Percentiles rank a stretch among this genome's conserved stretches.
Evolutionary conservation across 2,888 invertebrate genomes (phyloP).

Genomic region (Eristalis pertinax): DNA sequence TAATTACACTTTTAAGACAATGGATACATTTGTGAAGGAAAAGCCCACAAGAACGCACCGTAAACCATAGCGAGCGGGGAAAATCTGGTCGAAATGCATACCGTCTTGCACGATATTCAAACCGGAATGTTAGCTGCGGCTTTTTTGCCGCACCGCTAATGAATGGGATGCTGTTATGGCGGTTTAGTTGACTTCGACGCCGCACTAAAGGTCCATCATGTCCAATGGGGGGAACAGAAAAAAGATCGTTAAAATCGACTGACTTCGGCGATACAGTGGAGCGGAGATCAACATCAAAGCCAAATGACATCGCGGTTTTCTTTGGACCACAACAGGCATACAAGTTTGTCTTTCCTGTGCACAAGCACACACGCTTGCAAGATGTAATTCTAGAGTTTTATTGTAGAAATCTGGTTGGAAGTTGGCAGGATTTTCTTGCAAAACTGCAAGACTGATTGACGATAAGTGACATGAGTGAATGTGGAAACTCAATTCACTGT

Average conservation of each 20-base stretch:
- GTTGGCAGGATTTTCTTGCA: not conserved
- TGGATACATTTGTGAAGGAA: constrained; percentile 33
- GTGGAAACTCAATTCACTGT: not conserved
- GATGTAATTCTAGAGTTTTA: not conserved
- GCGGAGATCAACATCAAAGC: constrained; percentile 49
- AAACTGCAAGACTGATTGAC: not conserved
- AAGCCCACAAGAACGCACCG: constrained; percentile 23
- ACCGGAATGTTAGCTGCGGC: constrained; percentile 52
- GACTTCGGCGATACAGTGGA: constrained; percentile 10
- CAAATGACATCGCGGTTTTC: constrained; percentile 58
- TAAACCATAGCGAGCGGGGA: constrained; percentile 44
- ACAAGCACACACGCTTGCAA: not conserved
- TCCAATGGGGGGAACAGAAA: constrained; percentile 1
- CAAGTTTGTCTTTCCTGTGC: not conserved
- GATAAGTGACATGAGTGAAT: not conserved
- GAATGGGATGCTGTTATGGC: constrained; percentile 19
- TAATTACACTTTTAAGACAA: constrained; percentile 59
- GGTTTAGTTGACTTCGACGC: constrained; percentile 29
- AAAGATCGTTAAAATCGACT: constrained; percentile 26
- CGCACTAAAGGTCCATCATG: constrained; percentile 35
- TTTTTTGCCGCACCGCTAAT: constrained; percentile 45
- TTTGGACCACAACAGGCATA: not conserved
- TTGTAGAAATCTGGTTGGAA: not conserved
- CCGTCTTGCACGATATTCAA: constrained; percentile 51
- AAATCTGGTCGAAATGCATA: constrained; percentile 47